Base-by-base conservation (phyloP, 1,140 invertebrate species). In the Drosophila elegans region DNA sequence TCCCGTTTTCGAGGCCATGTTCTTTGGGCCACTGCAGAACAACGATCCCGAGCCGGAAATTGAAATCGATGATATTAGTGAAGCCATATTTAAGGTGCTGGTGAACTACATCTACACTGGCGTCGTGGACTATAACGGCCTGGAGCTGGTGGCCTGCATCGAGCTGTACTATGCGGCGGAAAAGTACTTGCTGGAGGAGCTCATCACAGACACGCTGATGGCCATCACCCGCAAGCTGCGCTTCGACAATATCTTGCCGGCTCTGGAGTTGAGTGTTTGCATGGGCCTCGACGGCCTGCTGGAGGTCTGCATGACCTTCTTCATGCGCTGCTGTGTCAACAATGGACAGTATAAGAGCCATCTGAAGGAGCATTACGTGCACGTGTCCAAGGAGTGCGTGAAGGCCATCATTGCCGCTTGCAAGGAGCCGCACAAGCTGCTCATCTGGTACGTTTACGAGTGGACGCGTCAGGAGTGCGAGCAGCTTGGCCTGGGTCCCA, bases 1-100 rank as follows among this genome's bases (percentile, higher is more conserved):
- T 92, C 95, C 96, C 4, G 95, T 96, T n/a, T 96, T 97, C 84
- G 95, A 96, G 90, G 95, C 95, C 10, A 95, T 96, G 95, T 94
- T 96, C 72, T 96, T 94, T 91, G 95, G 95, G 0, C 93, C 94
- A n/a, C 66, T 96, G 68, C 94, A 95, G 36, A 92, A 93, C 21
- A 94, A 94, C 21, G 92, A 75, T 3, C 68, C 80, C 3, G 69
- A 74, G 13, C 74, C 80, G 2, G 74, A 90, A 25, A 91, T 93
- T 25, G 86, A 91, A 21, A 92, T 93, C 25, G 66, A 82, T 11
- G 92, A 93, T 52, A 91, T 93, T 21, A 91, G 79, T 55, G 45
- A 75, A 1, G 71, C 83, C 1, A 86, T 91, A 3, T 92, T 92
- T 38, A 81, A 91, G 42, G 66, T 79, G 1, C 48, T 93, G 9